Base-by-base conservation (phyloP, 2,888 invertebrate genomes). In the Notocelia uddmanniana region DNA sequence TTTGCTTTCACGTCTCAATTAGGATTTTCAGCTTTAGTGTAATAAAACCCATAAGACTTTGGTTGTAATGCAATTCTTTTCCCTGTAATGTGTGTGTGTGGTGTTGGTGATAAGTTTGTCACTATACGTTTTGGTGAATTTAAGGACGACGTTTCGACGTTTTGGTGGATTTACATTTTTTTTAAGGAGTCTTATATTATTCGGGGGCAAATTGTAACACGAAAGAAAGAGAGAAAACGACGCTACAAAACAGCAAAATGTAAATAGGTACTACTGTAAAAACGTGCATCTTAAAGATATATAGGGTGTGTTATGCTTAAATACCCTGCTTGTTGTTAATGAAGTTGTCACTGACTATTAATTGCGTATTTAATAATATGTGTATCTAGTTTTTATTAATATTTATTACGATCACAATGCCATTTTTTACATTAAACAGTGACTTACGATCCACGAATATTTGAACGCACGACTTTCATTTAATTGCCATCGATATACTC, bases 401-500 rank as follows among this genome's bases (percentile, higher is more conserved):
- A n/a, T 45, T n/a, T 8, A n/a, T 45, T n/a, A 6, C n/a, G 45
- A 45, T 6, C 0, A 45, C n/a, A 45, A n/a, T 45, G 45, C n/a
- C 45, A 45, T 45, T 45, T n/a, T 15, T 45, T 45, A n/a, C 5
- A 13, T 23, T 18, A 11, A 60, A 48, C n/a, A 23, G 9, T 45
- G 23, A 60, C 60, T 60, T 45, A 18, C 21, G 18, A 45, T 45
- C 23, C 45, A 11, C 26, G 13, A 60, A 60, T 64, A 64, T 64
- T 64, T 64, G n/a, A 64, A 21, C 37, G 52, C 64, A 64, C 9
- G 8, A 66, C 70, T 59, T 66, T 71, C 52, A 19, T 52, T 71
- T 67, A 71, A 71, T 71, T 71, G 71, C 66, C 37, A 60, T 48
- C 23, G 59, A 54, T 67, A 67, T 23, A 54, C 45, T 67, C 55